These are phyloP conservation scores for Petaurus breviceps DNA, from an alignment of 2,113 vertebrate genomes.

Conservation along the genomic window DNA sequence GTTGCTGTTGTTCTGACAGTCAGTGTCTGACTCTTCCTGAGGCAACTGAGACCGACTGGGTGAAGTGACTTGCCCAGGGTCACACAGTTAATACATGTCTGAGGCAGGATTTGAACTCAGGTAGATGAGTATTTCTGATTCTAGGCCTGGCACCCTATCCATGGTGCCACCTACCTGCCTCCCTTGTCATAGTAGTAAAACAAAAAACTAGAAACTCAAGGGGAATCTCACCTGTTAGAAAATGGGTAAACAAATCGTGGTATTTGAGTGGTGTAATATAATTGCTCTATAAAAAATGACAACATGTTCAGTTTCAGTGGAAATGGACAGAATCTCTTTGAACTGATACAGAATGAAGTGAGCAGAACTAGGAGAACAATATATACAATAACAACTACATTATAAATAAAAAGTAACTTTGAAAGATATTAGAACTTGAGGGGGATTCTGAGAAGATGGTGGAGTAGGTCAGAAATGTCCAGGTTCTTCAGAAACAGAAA, in stretches of 20 bases:
- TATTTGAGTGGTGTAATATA: background rate
- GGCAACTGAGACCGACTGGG: too few species aligned
- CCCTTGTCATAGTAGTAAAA: background rate
- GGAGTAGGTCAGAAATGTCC: background rate
- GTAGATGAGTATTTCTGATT: too few species aligned
- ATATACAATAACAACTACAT: too few species aligned
- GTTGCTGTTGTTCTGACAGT: too few species aligned
- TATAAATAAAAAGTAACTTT: background rate
- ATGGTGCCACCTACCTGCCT: too few species aligned
- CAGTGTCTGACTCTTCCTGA: too few species aligned
- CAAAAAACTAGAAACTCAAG: background rate
- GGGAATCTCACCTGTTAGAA: background rate
- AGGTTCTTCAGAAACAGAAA: background rate
- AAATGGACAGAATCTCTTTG: background rate
- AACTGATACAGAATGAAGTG: background rate
- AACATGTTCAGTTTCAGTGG: too few species aligned
- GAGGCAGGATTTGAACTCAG: too few species aligned
- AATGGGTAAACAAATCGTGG: background rate
- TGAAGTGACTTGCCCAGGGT: too few species aligned
- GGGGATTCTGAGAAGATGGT: background rate
- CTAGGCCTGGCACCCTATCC: too few species aligned
- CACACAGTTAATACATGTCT: too few species aligned
- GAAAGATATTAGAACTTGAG: background rate
- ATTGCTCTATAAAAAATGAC: background rate
- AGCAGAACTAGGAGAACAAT: background rate